These are phyloP conservation scores for Beroe forskalii DNA, from an alignment of 37 sponge, comb jelly and placozoan species.

Conservation along the genomic window DNA sequence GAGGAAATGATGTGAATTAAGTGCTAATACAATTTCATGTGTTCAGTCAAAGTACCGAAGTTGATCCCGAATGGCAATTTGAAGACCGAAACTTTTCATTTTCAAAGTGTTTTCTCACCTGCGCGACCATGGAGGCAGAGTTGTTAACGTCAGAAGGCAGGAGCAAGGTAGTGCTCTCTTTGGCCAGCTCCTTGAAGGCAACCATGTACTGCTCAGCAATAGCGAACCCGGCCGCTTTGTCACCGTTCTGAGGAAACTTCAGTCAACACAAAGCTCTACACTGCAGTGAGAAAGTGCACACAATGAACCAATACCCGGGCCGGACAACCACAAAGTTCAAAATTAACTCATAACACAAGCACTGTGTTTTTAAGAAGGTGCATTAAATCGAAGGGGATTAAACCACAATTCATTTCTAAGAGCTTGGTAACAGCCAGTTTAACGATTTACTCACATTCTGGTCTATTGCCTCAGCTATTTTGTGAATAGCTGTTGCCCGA, in stretches of 20 bases:
- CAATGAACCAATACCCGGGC: no score
- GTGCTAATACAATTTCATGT: not conserved
- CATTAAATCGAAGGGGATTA: no score
- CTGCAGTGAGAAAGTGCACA: no score
- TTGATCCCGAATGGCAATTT: not conserved
- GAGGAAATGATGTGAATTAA: not conserved
- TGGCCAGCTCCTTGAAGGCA: slow-evolving; percentile 90
- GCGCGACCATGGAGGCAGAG: slow-evolving; percentile 91
- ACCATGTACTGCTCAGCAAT: slow-evolving; percentile 80
- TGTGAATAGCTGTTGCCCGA: slow-evolving; percentile 32
- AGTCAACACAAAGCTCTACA: no score
- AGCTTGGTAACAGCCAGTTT: no score
- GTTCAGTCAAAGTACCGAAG: not conserved
- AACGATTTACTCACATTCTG: slow-evolving; percentile 7
- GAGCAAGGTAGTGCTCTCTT: slow-evolving; percentile 83
- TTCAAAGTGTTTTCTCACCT: no score
- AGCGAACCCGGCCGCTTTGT: not conserved
- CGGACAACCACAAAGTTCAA: no score
- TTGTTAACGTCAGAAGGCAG: slow-evolving; percentile 90
- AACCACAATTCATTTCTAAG: no score
- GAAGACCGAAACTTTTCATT: not conserved
- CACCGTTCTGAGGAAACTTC: not conserved
- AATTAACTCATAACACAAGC: no score
- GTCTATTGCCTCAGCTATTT: not conserved
- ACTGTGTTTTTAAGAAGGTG: no score